These are phyloP conservation scores for Fregata magnificens DNA, from an alignment of 2,113 vertebrate species.

Conservation along the genomic window DNA sequence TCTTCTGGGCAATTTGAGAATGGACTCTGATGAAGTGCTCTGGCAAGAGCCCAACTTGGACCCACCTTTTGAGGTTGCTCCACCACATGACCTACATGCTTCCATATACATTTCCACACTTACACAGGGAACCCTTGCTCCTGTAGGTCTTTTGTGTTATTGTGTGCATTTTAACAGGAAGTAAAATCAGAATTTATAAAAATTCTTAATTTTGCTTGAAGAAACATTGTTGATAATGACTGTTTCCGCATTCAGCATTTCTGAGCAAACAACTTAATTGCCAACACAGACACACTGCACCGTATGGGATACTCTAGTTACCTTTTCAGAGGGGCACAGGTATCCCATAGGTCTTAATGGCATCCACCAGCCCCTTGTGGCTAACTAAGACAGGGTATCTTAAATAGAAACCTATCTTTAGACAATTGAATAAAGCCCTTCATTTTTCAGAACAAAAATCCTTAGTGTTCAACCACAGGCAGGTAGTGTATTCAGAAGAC, in stretches of 20 bases:
- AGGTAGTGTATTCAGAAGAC: neutral
- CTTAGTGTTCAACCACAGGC: neutral
- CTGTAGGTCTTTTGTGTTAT: neutral
- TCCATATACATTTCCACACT: neutral
- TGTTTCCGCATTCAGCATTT: neutral
- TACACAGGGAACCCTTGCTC: neutral
- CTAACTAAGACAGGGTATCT: neutral
- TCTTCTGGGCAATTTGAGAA: neutral
- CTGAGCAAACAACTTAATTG: neutral
- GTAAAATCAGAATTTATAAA: neutral
- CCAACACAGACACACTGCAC: neutral
- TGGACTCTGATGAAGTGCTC: neutral
- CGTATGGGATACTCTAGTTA: neutral
- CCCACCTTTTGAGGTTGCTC: neutral
- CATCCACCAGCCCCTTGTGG: neutral
- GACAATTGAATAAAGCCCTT: neutral
- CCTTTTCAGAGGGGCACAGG: neutral
- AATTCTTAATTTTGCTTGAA: neutral
- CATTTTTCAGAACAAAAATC: neutral
- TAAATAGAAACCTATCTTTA: neutral
- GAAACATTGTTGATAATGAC: neutral
- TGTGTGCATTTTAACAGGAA: neutral
- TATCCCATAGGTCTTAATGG: neutral
- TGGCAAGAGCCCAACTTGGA: neutral
- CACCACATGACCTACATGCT: neutral